Base-by-base conservation (phyloP, 2,888 invertebrate species). In the Callyntrura guangdongensis region DNA sequence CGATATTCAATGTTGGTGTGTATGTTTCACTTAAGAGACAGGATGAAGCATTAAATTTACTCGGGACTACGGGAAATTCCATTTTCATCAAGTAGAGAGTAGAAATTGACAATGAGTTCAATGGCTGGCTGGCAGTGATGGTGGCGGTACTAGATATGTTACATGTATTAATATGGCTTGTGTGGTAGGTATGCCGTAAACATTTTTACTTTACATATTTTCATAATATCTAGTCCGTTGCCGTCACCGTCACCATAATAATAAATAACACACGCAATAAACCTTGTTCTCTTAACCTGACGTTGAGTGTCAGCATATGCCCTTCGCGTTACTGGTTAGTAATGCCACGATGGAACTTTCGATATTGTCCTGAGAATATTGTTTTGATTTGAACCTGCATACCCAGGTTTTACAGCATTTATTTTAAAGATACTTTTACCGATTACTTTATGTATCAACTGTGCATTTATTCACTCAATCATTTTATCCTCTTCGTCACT, bases 221-320 rank as follows among this genome's bases (percentile, higher is more conserved):
- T 25, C 6, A 36, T n/a, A 6, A 36, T n/a, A 6, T 36, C 2
- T n/a, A 27, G 6, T 6, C 20, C 20, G 17, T 17, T 4, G 3
- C 67, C 36, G 14, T 36, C 61, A 1, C 61, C 14, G 14, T 12
- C 36, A 5, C 53, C 5, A 53, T 53, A 12, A 53, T 3, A 53
- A 53, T n/a, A 2, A n/a, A n/a, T n/a, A 67, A 12, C 59, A 22
- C 67, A 67, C n/a, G 20, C 22, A 74, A 47, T 20, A 47, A 74
- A 74, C 72, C 72, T 72, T 72, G 72, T 45, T 72, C 72, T 72
- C 72, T 45, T 72, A 45, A 69, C 67, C 69, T 69, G 69, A 17
- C 45, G 69, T 36, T 45, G 17, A 45, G 36, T 69, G 36, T 45
- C 69, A 69, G 5, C 69, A 45, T 17, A 69, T 69, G 69, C 45